These are phyloP conservation scores for Poeciliopsis infans DNA, from an alignment of 2,797 vertebrate species.

Conservation along the genomic window DNA sequence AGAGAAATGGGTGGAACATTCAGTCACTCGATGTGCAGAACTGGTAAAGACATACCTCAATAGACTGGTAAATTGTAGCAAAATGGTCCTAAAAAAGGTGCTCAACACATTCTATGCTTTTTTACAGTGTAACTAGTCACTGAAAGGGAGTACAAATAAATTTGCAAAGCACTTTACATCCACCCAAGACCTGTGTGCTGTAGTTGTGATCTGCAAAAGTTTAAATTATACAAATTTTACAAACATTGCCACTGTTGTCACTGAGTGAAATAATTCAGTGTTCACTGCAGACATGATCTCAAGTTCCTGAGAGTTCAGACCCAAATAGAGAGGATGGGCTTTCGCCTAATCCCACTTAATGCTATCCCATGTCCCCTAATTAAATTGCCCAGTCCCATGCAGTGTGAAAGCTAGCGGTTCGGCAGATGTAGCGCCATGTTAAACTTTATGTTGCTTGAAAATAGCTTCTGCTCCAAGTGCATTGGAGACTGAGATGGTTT, in stretches of 20 bases:
- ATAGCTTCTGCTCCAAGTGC: constrained; percentile 93
- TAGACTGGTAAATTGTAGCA: background rate
- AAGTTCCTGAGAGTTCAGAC: constrained; percentile 28
- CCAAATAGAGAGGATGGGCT: constrained; percentile 45
- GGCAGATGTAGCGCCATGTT: constrained; percentile 96
- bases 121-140: no score
- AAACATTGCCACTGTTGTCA: constrained; percentile 34
- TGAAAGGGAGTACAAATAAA: background rate
- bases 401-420: constrained; percentile 89
- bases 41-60: no score
- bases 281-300: constrained; percentile 13
- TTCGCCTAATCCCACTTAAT: constrained; percentile 48
- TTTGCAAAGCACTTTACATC: constrained; percentile 3
- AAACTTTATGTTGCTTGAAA: constrained; percentile 99
- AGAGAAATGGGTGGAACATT: background rate
- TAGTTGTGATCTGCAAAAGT: background rate
- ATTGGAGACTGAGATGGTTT: constrained; percentile 90
- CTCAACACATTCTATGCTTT: background rate
- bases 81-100: background rate
- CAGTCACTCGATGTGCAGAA: background rate
- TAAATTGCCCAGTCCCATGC: constrained; percentile 90
- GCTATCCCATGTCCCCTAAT: constrained; percentile 80
- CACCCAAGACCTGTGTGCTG: constrained; percentile 8
- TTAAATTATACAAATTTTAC: constrained; percentile 20
- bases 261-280: background rate